Conservation (phyloP, 2,797 vertebrate genomes). For the Oreochromis grahami region DNA sequence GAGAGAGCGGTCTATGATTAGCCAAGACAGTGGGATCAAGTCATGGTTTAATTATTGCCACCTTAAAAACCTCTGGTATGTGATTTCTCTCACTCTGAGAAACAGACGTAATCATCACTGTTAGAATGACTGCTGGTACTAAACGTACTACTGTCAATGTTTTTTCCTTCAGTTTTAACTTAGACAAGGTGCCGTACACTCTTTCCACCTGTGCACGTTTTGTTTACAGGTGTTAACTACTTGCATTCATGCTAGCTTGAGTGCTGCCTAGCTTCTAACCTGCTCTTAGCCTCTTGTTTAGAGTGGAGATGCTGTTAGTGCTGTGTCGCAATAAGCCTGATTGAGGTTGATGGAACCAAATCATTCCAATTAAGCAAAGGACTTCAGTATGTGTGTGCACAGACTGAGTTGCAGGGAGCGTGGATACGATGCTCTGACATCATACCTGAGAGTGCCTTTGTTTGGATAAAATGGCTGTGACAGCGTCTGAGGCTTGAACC, state of each 20-base stretch:
- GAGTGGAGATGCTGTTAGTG: not conserved
- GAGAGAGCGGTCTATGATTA: not conserved
- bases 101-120: not conserved
- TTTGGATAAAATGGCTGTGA: constrained; percentile 13
- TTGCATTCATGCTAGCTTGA: not conserved
- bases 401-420: not conserved
- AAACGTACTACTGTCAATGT: not conserved
- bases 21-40: not conserved
- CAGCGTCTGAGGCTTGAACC: not conserved
- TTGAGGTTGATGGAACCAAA: constrained; percentile 27
- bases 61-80: not conserved
- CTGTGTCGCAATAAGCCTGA: constrained; percentile 21
- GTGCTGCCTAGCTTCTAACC: constrained; percentile 29
- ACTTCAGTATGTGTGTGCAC: not conserved
- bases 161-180: not conserved
- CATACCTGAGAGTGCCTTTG: not conserved
- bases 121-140: not conserved
- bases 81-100: not conserved
- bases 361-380: constrained; percentile 20
- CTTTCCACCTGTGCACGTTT: not conserved
- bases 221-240: not conserved
- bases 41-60: not conserved
- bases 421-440: not conserved
- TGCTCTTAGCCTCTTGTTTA: constrained; percentile 30
- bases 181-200: not conserved